Evolutionary conservation across 1,140 invertebrate species (phyloP), one percentile per base, ranked within the genome.

Genomic region (Acromyrmex echinatior): DNA sequence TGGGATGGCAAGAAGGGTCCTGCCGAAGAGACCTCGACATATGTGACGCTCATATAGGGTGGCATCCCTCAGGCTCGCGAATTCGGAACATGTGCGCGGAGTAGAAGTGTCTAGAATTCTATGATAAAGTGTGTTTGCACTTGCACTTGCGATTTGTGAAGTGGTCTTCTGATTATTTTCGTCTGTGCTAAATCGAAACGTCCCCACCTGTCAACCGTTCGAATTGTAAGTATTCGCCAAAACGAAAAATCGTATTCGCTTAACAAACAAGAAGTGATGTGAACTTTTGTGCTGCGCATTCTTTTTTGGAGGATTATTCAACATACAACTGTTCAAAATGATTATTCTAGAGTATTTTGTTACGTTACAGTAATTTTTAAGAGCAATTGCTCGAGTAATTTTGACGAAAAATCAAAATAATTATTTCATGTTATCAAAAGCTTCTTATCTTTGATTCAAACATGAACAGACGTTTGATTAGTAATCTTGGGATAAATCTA

Each of bases 41-140:
- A 93, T 94, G 93, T 86, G 93, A 94, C 92, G 92, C 88, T 93
- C 90, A 92, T 87, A 63, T 89, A 89, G 93, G 93, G 92, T 92
- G 91, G 88, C 90, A 93, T 92, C 91, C 92, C 92, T 92, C 86
- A 85, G 88, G 78, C 86, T 86, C 71, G 89, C 87, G 90, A 89
- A 92, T 91, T 92, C 80, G 79, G 90, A 93, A 93, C 93, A 94
- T 94, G 93, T 94, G 93, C 88, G 80, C 70, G 39, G 76, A 90
- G 86, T 90, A 88, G 88, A 93, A 93, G 90, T 92, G 91, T 92
- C 88, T 89, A 86, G 81, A 93, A 92, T 93, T 93, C 90, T 93
- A 92, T 92, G 87, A 91, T 87, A 28, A 77, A 91, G 89, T 93
- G 92, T 93, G 91, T 94, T 93, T 94, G 92, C 90, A 92, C 87